phyloP scores from a whole-genome alignment of 2,888 invertebrate genomes.

The Alloscopus bannaensis region DNA sequence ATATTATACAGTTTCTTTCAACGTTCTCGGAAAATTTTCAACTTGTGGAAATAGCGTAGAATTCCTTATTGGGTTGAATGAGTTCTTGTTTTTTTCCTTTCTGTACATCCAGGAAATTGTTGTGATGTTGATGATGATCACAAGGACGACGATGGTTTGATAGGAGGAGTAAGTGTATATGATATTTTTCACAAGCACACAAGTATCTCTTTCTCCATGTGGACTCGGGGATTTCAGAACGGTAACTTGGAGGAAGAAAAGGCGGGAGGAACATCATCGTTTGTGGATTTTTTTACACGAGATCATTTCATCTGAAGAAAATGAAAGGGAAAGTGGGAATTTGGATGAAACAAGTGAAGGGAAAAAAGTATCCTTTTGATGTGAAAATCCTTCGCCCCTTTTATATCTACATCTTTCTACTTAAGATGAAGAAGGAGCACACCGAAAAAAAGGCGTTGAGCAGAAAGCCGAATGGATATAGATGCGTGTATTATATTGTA shows the following conservation, averaged over 20 bases:
- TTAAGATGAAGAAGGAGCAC: too few relatives aligned
- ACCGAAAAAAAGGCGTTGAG: too few relatives aligned
- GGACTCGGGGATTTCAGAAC: too few relatives aligned
- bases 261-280: slow-evolving; percentile 15
- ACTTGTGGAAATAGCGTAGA: not conserved
- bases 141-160: slow-evolving; percentile 21
- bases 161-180: too few relatives aligned
- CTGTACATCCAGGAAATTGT: slow-evolving; percentile 48
- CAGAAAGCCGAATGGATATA: too few relatives aligned
- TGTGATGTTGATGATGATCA: slow-evolving; percentile 37
- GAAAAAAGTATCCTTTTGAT: slow-evolving; percentile 59
- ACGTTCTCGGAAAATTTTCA: not conserved
- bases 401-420: too few relatives aligned
- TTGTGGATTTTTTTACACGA: not conserved
- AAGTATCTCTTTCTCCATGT: too few relatives aligned
- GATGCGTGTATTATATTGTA: too few relatives aligned
- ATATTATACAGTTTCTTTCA: slow-evolving; percentile 4
- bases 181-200: too few relatives aligned
- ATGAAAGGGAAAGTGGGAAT: slow-evolving; percentile 50
- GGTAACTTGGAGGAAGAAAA: not conserved
- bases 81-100: slow-evolving; percentile 18
- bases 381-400: slow-evolving; percentile 36
- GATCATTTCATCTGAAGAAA: slow-evolving; percentile 62
- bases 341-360: slow-evolving; percentile 25
- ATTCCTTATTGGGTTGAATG: slow-evolving; percentile 47